Base-by-base conservation (phyloP, 2,888 invertebrate species). In the Parnassius apollo region DNA sequence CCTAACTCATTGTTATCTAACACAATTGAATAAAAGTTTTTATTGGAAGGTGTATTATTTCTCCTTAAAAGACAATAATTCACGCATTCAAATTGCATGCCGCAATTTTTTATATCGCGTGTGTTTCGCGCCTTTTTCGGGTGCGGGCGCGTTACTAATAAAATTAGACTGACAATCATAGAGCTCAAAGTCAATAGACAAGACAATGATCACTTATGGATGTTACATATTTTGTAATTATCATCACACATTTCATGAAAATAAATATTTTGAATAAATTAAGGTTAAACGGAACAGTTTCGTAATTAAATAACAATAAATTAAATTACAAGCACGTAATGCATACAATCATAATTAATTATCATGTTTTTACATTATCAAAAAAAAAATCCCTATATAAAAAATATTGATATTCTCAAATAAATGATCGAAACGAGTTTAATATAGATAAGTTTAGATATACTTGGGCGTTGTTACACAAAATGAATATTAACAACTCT, bases 51-150 rank as follows among this genome's bases (percentile, higher is more conserved):
- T 83, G 82, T 87, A 90, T 88, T 85, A 89, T 86, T 86, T 82
- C 85, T 85, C 79, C 82, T 86, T 82, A 83, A 88, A 89, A 87
- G 85, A 88, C 86, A 89, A 91, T 91, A 91, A 88, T 86, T 91
- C 91, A 91, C 88, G 89, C 88, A 89, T 91, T 91, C 90, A 90
- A 89, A 91, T 90, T 82, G 89, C 83, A 76, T 77, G 83, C 81
- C 86, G 89, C 91, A 86, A 91, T 91, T 91, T 91, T 91, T 91
- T 91, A 91, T 87, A 91, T 91, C 90, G 91, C 91, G 91, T 91
- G 91, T 91, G 91, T 88, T 91, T 91, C 90, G 88, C 91, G 90
- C 91, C 91, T 90, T 90, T 87, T 90, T 88, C 86, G 87, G 89
- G 87, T 82, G 84, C 86, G 91, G 89, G 88, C 80, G 88, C 82